A percentile compares a stretch with the other conserved stretches of the same genome.
Conservation (phyloP, 1,140 invertebrate species). For the Drosophila arawakana region DNA sequence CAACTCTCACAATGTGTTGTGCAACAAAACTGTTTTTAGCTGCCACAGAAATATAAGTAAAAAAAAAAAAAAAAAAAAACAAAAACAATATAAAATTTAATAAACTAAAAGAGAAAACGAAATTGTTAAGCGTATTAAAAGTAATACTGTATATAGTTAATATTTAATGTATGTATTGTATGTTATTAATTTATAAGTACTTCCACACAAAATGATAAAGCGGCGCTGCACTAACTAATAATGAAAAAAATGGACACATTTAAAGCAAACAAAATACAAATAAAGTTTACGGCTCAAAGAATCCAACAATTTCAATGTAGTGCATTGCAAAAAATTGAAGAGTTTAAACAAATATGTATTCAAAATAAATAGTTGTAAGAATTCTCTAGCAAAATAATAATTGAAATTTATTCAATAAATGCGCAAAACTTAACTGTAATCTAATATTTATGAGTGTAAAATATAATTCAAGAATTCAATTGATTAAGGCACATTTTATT, state of each 20-base stretch:
- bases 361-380: conserved; percentile 20
- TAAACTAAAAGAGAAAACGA: conserved; percentile 11
- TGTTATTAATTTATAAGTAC: conserved; percentile 76
- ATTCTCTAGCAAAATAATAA: conserved; percentile 33
- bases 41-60: conserved; percentile 32
- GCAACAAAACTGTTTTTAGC: conserved; percentile 49
- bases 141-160: conserved; percentile 70
- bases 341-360: conserved; percentile 28
- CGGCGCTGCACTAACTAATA: conserved; percentile 40
- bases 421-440: conserved; percentile 15
- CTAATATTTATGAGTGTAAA: conserved; percentile 23
- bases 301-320: conserved; percentile 24
- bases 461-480: conserved; percentile 7
- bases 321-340: conserved; percentile 29
- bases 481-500: conserved; percentile 18
- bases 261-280: no score
- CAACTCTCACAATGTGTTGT: conserved; percentile 6
- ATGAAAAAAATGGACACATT: conserved; percentile 17
- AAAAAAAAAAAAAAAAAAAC: conserved; percentile 1
- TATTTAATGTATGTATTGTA: conserved; percentile 74
- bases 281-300: conserved; percentile 23
- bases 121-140: conserved; percentile 59
- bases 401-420: conserved; percentile 18
- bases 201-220: conserved; percentile 45
- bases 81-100: conserved; percentile 27